A percentile compares a stretch with the other conserved stretches of the same genome.
phyloP scores from a whole-genome alignment of 2,888 invertebrate genomes.

The Aplocera efformata region DNA sequence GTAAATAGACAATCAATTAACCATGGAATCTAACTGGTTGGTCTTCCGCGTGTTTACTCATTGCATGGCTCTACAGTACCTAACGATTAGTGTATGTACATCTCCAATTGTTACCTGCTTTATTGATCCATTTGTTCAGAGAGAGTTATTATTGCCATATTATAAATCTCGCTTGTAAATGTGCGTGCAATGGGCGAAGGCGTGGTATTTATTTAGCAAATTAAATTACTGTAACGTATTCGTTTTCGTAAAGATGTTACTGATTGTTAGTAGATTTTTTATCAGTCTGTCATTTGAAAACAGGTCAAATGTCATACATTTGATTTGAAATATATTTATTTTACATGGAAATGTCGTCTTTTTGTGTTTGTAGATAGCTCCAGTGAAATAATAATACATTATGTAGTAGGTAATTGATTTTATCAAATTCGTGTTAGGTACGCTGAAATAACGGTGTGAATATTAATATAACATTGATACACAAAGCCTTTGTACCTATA shows the following conservation, averaged over 20 bases:
- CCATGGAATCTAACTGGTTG: slow-evolving; percentile 58
- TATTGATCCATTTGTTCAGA: slow-evolving; percentile 20
- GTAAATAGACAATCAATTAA: slow-evolving; percentile 67
- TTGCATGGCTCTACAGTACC: slow-evolving; percentile 44
- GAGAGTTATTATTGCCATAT: slow-evolving; percentile 26
- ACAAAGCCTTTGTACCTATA: slow-evolving; percentile 60
- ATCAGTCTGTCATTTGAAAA: slow-evolving; percentile 72
- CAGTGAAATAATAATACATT: slow-evolving; percentile 60
- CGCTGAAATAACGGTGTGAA: slow-evolving; percentile 44
- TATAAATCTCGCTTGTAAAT: slow-evolving; percentile 32
- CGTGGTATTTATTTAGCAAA: slow-evolving; percentile 61
- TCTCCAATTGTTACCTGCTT: slow-evolving; percentile 10
- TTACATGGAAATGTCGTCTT: slow-evolving; percentile 76
- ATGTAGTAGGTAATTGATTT: slow-evolving; percentile 51
- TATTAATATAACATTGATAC: slow-evolving; percentile 51
- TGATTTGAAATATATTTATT: slow-evolving; percentile 80
- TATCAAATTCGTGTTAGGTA: slow-evolving; percentile 46
- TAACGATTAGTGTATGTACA: slow-evolving; percentile 25
- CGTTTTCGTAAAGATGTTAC: slow-evolving; percentile 76
- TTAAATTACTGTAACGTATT: slow-evolving; percentile 73
- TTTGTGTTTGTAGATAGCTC: slow-evolving; percentile 79
- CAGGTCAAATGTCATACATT: slow-evolving; percentile 80
- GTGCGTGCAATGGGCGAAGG: slow-evolving; percentile 54
- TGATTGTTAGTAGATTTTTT: slow-evolving; percentile 79
- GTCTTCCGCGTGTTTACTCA: slow-evolving; percentile 49